These are phyloP conservation scores for Caenorhabditis sp. DNA, from an alignment of 2,888 invertebrate species.

Conservation along the genomic window DNA sequence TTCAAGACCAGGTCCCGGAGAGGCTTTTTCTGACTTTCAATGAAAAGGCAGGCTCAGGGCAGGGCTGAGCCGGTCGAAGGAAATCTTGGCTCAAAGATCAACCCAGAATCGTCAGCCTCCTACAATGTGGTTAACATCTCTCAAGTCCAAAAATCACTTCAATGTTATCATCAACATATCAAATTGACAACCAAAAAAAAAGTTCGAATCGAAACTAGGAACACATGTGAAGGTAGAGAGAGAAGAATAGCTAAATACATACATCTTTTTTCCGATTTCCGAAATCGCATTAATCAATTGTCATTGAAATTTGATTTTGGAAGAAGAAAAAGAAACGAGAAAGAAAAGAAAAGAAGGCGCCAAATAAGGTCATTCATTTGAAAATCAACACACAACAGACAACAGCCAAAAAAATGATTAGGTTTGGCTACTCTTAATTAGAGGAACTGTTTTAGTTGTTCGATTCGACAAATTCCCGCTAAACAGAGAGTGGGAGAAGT, in stretches of 20 bases:
- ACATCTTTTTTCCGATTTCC: background rate
- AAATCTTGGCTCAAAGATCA: too few relatives aligned
- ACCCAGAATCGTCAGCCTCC: too few relatives aligned
- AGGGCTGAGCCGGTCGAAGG: too few relatives aligned
- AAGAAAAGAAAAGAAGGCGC: background rate
- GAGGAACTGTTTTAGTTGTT: background rate
- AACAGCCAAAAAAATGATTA: background rate
- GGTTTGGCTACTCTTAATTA: background rate
- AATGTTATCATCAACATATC: too few relatives aligned
- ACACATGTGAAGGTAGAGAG: background rate
- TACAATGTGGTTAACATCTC: too few relatives aligned
- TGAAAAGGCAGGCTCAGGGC: too few relatives aligned
- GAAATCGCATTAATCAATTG: background rate
- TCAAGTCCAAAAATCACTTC: too few relatives aligned
- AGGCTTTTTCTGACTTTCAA: too few relatives aligned
- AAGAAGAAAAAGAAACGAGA: background rate
- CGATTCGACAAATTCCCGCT: too few relatives aligned
- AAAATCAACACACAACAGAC: background rate
- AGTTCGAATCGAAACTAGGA: background rate
- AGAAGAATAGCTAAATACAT: background rate
- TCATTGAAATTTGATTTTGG: background rate
- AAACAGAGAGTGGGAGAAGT: too few relatives aligned
- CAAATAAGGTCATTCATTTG: background rate
- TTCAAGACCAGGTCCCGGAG: too few relatives aligned
- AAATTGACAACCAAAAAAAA: background rate